A percentile compares a stretch with the other conserved stretches of the same genome.
These are phyloP conservation scores for Hirtodrosophila cameraria DNA, from an alignment of 2,888 invertebrate species.

Conservation along the genomic window DNA sequence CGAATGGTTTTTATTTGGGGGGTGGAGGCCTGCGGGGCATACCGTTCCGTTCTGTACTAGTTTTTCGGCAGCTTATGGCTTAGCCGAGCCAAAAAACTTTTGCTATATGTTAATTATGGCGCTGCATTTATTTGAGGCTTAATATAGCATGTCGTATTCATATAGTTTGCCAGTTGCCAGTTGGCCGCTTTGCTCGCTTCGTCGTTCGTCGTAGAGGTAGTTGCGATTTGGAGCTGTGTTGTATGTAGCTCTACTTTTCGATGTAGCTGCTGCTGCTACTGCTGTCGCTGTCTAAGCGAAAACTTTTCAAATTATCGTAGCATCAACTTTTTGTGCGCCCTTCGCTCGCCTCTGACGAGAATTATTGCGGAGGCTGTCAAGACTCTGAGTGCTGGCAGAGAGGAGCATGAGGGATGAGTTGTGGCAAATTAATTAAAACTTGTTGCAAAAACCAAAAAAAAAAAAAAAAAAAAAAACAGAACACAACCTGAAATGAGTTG, in stretches of 20 bases:
- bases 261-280: constrained; percentile 57
- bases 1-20: constrained; percentile 12
- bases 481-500: constrained; percentile 39
- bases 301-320: constrained; percentile 79
- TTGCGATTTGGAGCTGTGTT: no score
- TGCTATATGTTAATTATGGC: constrained; percentile 81
- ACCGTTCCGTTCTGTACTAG: constrained; percentile 21
- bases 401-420: constrained; percentile 41
- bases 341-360: constrained; percentile 9
- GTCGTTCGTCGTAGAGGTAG: no score
- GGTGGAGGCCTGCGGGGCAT: no score
- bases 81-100: constrained; percentile 69
- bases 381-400: neutral
- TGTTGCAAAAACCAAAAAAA: constrained; percentile 59
- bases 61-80: constrained; percentile 54
- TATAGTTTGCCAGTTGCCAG: constrained; percentile 56
- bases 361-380: constrained; percentile 4
- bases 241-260: constrained; percentile 27
- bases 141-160: constrained; percentile 71
- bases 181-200: constrained; percentile 32
- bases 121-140: constrained; percentile 78
- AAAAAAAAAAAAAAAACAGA: constrained; percentile 31
- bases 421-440: constrained; percentile 78
- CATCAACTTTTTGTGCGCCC: constrained; percentile 68
- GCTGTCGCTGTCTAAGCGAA: constrained; percentile 72